A percentile compares a stretch with the other conserved stretches of the same genome.
Evolutionary conservation across 2,113 vertebrate genomes (phyloP).

Genomic region (Struthidea cinerea): DNA sequence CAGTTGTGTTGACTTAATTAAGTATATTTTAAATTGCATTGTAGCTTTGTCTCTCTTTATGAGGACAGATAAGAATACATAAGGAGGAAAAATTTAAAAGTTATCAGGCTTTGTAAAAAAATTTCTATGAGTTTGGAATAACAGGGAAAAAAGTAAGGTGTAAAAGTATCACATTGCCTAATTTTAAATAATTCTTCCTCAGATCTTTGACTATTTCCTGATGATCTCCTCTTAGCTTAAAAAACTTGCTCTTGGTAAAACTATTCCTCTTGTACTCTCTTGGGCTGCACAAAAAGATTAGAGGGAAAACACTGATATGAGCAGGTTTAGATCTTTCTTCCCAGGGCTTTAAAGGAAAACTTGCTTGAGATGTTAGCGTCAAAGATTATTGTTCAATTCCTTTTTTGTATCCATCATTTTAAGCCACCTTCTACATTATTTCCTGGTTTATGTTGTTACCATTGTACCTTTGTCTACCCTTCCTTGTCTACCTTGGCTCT

Average conservation of each 20-base stretch:
- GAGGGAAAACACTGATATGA: background rate
- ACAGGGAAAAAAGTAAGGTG: background rate
- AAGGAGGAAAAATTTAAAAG: background rate
- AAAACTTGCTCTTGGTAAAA: background rate
- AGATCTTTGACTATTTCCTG: background rate
- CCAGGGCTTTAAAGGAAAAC: conserved; percentile 9
- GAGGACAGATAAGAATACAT: background rate
- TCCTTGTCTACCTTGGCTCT: background rate
- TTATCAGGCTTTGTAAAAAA: background rate
- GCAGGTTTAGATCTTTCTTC: background rate
- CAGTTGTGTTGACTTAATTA: background rate
- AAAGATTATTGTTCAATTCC: background rate
- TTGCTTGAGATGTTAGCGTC: background rate
- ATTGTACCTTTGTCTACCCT: background rate
- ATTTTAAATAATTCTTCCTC: background rate
- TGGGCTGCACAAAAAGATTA: conserved; percentile 14
- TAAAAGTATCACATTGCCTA: background rate
- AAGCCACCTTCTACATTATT: background rate
- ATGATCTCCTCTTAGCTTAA: background rate
- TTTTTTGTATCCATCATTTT: background rate
- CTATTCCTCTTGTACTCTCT: background rate
- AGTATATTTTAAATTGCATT: background rate
- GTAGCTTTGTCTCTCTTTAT: background rate
- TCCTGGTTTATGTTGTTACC: background rate
- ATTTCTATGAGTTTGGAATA: background rate